Conservation (phyloP, 1,140 invertebrate species). For the Dendroctonus valens region DNA sequence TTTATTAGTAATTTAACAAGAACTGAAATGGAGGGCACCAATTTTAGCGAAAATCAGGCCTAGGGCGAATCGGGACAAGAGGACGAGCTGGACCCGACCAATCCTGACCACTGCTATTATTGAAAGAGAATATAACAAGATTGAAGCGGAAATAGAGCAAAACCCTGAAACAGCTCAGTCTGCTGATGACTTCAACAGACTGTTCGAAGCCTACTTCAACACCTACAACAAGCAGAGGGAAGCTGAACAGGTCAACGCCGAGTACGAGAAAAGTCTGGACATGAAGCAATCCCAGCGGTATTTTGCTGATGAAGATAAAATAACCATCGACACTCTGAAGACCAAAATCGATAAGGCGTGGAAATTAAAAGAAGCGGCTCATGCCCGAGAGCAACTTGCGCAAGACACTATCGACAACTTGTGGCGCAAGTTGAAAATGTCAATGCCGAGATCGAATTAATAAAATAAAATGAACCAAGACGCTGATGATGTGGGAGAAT, state of each 20-base stretch:
- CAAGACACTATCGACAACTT: constrained; percentile 64
- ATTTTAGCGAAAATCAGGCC: constrained; percentile 42
- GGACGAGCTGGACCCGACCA: constrained; percentile 42
- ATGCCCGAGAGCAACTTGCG: constrained; percentile 59
- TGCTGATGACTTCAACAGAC: constrained; percentile 58
- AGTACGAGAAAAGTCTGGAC: constrained; percentile 50
- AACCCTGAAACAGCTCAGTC: constrained; percentile 46
- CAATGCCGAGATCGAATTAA: constrained; percentile 60
- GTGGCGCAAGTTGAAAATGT: constrained; percentile 57
- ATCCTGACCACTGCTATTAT: constrained; percentile 47
- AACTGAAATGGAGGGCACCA: constrained; percentile 40
- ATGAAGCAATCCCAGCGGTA: constrained; percentile 36
- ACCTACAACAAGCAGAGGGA: constrained; percentile 54
- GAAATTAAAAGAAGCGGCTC: constrained; percentile 59
- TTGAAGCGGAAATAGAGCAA: constrained; percentile 45
- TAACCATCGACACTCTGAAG: constrained; percentile 49
- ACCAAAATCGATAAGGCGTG: constrained; percentile 51
- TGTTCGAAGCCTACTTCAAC: constrained; percentile 60
- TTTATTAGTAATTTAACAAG: not conserved
- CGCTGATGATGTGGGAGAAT: constrained; percentile 44
- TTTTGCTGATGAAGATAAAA: constrained; percentile 40
- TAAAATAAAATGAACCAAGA: constrained; percentile 56
- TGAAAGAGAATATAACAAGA: constrained; percentile 46
- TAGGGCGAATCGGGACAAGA: constrained; percentile 37
- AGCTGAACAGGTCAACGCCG: constrained; percentile 50